Evolutionary conservation across 2,888 invertebrate genomes (phyloP), one percentile per base, ranked within the genome.

Genomic region (Ferrisia virgata): DNA sequence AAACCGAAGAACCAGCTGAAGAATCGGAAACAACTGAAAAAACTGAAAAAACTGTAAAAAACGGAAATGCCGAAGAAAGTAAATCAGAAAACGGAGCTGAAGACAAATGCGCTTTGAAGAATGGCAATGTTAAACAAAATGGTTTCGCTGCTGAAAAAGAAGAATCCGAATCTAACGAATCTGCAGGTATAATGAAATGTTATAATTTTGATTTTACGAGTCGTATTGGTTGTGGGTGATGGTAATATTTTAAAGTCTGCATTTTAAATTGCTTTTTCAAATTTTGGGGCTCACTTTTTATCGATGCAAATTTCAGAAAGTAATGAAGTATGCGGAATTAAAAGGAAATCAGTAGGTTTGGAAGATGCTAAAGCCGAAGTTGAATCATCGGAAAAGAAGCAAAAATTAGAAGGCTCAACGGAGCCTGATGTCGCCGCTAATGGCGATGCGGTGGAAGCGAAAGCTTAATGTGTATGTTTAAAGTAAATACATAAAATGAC

Each of bases 301-400:
- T 33, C 18, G 2, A 36, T 39, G 15, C 31, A 11, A 28, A 2
- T 47, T 53, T 28, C 36, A 81, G 81, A 47, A 22, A 58, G 58
- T 47, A 58, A 36, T 33, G 84, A 84, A 79, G 84, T 84, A 18
- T 84, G 84, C 18, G 84, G 84, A 25, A 64, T 84, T 28, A 84
- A 84, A 40, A 79, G 84, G 79, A 84, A 84, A 58, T 84, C 84
- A 58, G 80, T 84, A 43, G 83, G 76, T 43, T 72, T 76, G 31
- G 83, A 83, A 83, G 43, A 43, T 39, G 83, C 40, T 40, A 76
- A 83, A n/a, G 83, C 76, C 25, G 22, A 72, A 28, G 83, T 83
- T n/a, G 83, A 83, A 83, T 76, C 83, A n/a, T 43, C 83, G 18
- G 83, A 83, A 18, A 83, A 83, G 72, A 83, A 83, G 25, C 83